phyloP scores from a whole-genome alignment of 2,113 vertebrate species.

The Calyptomena viridis region DNA sequence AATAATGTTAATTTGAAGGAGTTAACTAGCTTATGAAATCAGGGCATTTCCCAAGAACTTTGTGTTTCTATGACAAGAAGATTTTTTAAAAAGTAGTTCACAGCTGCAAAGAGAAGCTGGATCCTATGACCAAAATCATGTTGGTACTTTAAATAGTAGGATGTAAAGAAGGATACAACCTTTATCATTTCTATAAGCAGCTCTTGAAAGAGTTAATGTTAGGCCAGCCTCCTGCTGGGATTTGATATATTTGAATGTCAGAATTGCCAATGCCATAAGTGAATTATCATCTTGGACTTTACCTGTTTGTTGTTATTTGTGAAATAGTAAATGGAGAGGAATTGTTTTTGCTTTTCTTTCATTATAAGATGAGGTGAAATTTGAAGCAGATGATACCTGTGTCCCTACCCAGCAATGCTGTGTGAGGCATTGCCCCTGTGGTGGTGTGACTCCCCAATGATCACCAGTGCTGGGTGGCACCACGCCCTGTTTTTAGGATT shows the following conservation, averaged over 20 bases:
- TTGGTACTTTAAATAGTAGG: not conserved
- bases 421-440: not conserved
- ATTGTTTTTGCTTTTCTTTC: not conserved
- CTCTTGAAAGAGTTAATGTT: not conserved
- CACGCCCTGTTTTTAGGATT: not conserved
- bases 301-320: not conserved
- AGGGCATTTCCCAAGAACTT: not conserved
- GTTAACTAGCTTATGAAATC: not conserved
- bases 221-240: not conserved
- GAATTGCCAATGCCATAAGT: not conserved
- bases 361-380: not conserved
- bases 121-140: not conserved
- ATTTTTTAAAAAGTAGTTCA: not conserved
- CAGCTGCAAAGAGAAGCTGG: not conserved
- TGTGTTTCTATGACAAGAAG: not conserved
- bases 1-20: not conserved
- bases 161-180: not conserved
- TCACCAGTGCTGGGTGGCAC: not conserved
- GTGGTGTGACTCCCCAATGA: not conserved
- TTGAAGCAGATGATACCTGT: not conserved
- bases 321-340: not conserved
- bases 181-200: not conserved
- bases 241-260: not conserved
- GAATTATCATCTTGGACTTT: not conserved
- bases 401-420: not conserved